A percentile compares a stretch with the other conserved stretches of the same genome.
phyloP scores from a whole-genome alignment of 2,888 invertebrate genomes.

The Anarsia innoxiella region DNA sequence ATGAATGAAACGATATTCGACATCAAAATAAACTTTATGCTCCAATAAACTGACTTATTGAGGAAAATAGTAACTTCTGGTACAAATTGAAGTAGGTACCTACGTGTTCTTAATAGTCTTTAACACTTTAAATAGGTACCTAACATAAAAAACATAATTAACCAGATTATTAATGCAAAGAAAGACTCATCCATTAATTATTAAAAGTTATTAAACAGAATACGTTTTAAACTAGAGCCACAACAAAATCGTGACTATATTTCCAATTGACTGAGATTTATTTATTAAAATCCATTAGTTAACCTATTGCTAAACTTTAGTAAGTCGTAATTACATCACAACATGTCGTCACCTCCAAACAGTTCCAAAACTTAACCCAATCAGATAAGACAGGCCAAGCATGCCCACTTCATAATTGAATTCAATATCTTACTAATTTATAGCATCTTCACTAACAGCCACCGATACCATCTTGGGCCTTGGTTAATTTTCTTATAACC shows the following conservation, averaged over 20 bases:
- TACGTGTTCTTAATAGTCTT: no score
- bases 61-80: no score
- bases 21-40: no score
- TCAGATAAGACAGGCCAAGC: slow-evolving; percentile 25
- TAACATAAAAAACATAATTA: no score
- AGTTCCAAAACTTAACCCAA: slow-evolving; percentile 10
- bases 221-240: background rate
- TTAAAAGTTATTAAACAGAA: no score
- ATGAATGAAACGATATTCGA: no score
- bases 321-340: slow-evolving; percentile 14
- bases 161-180: no score
- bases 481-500: slow-evolving; percentile 22
- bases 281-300: background rate
- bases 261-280: background rate
- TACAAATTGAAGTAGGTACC: no score
- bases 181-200: no score
- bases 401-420: slow-evolving; percentile 40
- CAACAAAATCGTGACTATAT: slow-evolving; percentile 4
- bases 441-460: slow-evolving; percentile 36
- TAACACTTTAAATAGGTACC: no score
- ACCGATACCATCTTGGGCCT: slow-evolving; percentile 38
- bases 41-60: no score
- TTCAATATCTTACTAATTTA: slow-evolving; percentile 50
- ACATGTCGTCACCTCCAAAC: slow-evolving; percentile 17
- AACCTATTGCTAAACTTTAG: background rate